Percentiles rank a stretch among this genome's conserved stretches.
Conservation (phyloP, 2,797 vertebrate genomes). For the Lycodopsis pacificus region DNA sequence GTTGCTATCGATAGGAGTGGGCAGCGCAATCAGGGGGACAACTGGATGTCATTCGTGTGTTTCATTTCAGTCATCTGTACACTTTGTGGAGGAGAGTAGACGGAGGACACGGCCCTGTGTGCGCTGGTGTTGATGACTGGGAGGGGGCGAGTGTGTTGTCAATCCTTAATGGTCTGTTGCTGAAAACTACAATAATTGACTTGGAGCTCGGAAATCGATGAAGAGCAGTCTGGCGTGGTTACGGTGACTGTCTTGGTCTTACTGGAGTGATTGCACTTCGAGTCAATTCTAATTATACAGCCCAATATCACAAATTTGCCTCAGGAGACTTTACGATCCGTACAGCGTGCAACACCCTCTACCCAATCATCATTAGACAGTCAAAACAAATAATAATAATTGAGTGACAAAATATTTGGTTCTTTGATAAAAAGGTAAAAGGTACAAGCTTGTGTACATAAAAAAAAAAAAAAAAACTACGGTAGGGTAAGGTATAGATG, state of each 20-base stretch:
- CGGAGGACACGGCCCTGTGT: neutral
- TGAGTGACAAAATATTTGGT: neutral
- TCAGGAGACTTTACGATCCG: neutral
- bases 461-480: neutral
- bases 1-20: neutral
- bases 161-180: neutral
- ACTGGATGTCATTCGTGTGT: neutral
- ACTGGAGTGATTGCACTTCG: neutral
- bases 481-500: neutral
- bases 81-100: neutral
- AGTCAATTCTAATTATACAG: neutral
- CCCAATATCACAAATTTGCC: neutral
- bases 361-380: neutral
- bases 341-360: neutral
- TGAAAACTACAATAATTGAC: neutral
- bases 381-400: neutral
- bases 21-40: slow-evolving; percentile 9
- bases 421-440: neutral
- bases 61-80: neutral
- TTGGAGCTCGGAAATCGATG: slow-evolving; percentile 1
- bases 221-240: neutral
- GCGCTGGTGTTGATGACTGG: neutral
- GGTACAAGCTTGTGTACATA: neutral
- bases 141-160: neutral
- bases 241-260: neutral